phyloP scores from a whole-genome alignment of 2,113 vertebrate genomes.

The Malurus elegans region DNA sequence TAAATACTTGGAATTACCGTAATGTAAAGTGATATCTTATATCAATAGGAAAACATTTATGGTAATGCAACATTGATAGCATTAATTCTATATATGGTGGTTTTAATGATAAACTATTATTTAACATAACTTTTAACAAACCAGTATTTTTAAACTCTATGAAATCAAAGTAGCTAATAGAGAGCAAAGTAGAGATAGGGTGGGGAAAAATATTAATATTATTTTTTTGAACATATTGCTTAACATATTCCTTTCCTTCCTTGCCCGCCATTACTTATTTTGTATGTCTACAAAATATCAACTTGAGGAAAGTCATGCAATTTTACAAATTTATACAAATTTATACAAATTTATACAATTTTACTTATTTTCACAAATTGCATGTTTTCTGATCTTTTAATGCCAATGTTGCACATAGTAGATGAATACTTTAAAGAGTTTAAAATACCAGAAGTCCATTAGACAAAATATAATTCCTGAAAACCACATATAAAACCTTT shows the following conservation, averaged over 20 bases:
- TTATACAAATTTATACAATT: too few species aligned
- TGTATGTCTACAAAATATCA: background rate
- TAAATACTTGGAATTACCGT: background rate
- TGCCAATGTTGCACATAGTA: background rate
- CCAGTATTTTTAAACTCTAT: background rate
- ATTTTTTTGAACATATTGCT: background rate
- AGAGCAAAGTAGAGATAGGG: background rate
- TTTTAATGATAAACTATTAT: background rate
- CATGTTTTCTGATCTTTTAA: background rate
- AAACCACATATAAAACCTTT: background rate
- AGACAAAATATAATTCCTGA: background rate
- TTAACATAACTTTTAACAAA: background rate
- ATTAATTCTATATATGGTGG: background rate
- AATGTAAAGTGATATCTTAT: background rate
- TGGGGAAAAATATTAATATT: background rate
- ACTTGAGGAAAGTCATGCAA: background rate
- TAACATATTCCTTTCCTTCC: background rate
- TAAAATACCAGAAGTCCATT: background rate
- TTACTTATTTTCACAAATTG: too few species aligned
- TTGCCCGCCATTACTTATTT: background rate
- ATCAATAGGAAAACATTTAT: background rate
- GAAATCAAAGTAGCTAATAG: background rate
- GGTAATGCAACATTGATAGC: background rate
- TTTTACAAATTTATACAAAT: background rate
- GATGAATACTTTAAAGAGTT: background rate